Evolutionary conservation across 2,113 vertebrate genomes (phyloP).

Genomic region (Bubo blakistoni): DNA sequence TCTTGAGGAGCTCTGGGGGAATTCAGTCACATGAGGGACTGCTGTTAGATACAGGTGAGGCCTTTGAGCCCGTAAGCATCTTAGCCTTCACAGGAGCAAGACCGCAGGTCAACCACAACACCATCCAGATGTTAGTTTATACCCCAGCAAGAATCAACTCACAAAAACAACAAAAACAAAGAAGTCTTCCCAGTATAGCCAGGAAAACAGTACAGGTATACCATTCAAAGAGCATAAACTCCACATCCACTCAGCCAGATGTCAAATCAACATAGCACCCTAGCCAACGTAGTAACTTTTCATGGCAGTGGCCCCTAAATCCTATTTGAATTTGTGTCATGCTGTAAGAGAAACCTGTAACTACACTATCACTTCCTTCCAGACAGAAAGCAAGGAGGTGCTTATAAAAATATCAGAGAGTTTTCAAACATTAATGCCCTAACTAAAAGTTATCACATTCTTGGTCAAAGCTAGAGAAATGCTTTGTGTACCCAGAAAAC

Average conservation of each 20-base stretch:
- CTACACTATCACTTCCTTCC: not conserved
- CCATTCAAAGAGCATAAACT: not conserved
- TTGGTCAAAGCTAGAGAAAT: not conserved
- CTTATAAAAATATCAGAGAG: not conserved
- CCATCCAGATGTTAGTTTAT: not conserved
- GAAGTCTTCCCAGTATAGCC: not conserved
- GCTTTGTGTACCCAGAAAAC: not conserved
- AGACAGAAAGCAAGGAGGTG: not conserved
- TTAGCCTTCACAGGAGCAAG: not conserved
- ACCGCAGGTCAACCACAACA: not conserved
- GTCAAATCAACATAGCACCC: not conserved
- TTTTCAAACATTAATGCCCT: not conserved
- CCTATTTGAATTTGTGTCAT: not conserved
- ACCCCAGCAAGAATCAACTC: not conserved
- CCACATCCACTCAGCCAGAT: not conserved
- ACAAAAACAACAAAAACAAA: too few species aligned
- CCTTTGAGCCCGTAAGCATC: not conserved
- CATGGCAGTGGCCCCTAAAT: not conserved
- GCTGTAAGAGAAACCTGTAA: not conserved
- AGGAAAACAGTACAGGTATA: not conserved
- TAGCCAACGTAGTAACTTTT: not conserved
- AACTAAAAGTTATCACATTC: not conserved
- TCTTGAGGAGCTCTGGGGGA: not conserved
- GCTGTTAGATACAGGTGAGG: not conserved
- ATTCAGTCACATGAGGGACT: not conserved